Evolutionary conservation across 2,888 invertebrate species (phyloP), one percentile per base, ranked within the genome.

Genomic region (Cyrtodaria siliqua): DNA sequence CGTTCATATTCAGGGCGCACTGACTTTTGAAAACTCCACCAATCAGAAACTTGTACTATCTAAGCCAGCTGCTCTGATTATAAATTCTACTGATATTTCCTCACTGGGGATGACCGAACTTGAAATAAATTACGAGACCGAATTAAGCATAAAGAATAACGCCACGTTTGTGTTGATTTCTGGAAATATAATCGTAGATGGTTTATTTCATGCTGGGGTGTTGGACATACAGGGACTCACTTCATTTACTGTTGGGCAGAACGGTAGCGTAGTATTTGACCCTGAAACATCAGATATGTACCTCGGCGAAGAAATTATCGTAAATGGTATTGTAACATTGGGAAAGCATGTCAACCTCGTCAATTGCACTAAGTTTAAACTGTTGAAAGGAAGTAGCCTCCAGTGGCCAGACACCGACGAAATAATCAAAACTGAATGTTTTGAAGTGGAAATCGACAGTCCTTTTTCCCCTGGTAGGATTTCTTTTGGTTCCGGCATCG

Each of bases 381-480:
- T 84, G 12, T 33, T 33, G 3, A 76, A 78, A 24, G 68, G 59
- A 1, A 84, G 84, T 14, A 29, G 33, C 2, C 40, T 86, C 1
- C 53, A 55, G 1, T 86, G 83, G 85, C 74, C 79, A 1, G 61
- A 47, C 1, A 75, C 70, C 1, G 38, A 52, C 6, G 73, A 83
- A 20, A 64, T 53, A n/a, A 67, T 82, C 12, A 79, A 61, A n/a
- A 27, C 86, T 26, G 83, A 82, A 57, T 87, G 87, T 75, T 40
- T 26, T 8, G 61, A 44, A 16, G 79, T 87, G 9, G 74, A 73
- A 52, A 79, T 87, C 24, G 84, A 87, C 63, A 82, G 81, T 9
- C 38, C 44, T 3, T 84, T 87, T 61, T 47, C 73, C 9, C 79
- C 84, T 4, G 82, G 81, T 14, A 69, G 24, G 14, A 63, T 87